Evolutionary conservation across 2,113 vertebrate genomes (phyloP), one percentile per base, ranked within the genome.

Genomic region (Aptenodytes patagonicus): DNA sequence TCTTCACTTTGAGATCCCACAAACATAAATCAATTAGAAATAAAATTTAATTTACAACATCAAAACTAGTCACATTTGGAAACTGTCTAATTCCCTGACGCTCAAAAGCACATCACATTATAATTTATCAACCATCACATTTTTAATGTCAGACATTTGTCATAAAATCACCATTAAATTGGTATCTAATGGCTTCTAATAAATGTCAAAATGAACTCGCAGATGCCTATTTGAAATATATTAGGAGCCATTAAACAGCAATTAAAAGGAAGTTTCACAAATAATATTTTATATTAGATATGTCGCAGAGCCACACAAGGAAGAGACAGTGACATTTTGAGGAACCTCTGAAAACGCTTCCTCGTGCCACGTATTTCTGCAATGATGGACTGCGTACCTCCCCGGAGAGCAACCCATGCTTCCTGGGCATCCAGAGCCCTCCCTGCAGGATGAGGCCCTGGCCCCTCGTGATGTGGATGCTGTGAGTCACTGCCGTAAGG

Each of bases 261-360:
- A 97, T 97, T 96, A 97, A 97, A 95, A 91, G 26, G 70, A 94
- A 93, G 81, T 95, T 97, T 95, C 89, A 95, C 92, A 96, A 97
- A 93, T 89, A 97, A 83, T 84, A 72, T 92, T 94, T 96, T 92
- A 84, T 86, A 70, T 85, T 86, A 55, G 84, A 7, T 87, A 77
- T 18, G 34, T 89, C 24, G 28, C 46, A 69, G 87, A 90, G n/a
- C 32, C 66, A 58, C 2, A 1, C 40, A 40, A 79, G 28, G 54
- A 96, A 96, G 26, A 71, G 85, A 78, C 38, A 22, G 34, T 83
- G 93, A 73, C 87, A 93, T 78, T 92, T 95, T 75, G 57, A 95
- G 60, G 64, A 83, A 40, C 55, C 70, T 84, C 65, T 91, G 82
- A 26, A 93, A 93, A 80, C 1, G 7, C 31, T 94, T 90, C 78